phyloP scores from a whole-genome alignment of 1,140 invertebrate genomes.

The Meloidogyne chitwoodi region DNA sequence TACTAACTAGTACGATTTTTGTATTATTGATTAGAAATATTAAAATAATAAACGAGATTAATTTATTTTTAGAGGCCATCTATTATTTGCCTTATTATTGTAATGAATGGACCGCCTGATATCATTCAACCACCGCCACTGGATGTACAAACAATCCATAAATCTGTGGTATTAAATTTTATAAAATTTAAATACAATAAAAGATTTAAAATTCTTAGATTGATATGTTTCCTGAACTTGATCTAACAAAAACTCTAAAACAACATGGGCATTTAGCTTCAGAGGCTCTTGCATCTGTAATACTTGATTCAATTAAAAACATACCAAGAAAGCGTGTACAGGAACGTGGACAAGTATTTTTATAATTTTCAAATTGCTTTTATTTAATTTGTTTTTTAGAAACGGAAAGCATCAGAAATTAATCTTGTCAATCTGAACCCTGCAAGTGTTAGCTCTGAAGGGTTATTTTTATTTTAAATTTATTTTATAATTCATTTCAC shows the following conservation, averaged over 20 bases:
- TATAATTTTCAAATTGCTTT: background rate
- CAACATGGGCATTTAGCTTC: conserved; percentile 17
- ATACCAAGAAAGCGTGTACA: conserved; percentile 19
- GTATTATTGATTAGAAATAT: too few species aligned
- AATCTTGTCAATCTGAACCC: background rate
- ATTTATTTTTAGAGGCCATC: background rate
- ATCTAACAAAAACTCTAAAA: background rate
- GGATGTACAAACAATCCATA: background rate
- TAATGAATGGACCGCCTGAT: background rate
- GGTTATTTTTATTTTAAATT: background rate
- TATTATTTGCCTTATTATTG: background rate
- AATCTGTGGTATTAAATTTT: background rate
- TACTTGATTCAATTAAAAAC: conserved; percentile 17
- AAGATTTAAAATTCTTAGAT: background rate
- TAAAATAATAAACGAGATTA: too few species aligned
- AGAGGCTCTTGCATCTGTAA: conserved; percentile 2
- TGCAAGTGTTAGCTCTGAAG: background rate
- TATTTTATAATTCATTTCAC: too few species aligned
- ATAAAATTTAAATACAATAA: background rate
- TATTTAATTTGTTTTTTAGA: background rate
- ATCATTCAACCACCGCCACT: background rate
- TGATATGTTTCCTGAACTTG: conserved; percentile 29
- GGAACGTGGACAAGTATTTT: conserved; percentile 4
- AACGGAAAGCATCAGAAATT: background rate
- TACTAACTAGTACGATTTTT: too few species aligned